Percentiles rank a stretch among this genome's conserved stretches.
Conservation (phyloP, 2,113 vertebrate species). For the Odocoileus virginianus region DNA sequence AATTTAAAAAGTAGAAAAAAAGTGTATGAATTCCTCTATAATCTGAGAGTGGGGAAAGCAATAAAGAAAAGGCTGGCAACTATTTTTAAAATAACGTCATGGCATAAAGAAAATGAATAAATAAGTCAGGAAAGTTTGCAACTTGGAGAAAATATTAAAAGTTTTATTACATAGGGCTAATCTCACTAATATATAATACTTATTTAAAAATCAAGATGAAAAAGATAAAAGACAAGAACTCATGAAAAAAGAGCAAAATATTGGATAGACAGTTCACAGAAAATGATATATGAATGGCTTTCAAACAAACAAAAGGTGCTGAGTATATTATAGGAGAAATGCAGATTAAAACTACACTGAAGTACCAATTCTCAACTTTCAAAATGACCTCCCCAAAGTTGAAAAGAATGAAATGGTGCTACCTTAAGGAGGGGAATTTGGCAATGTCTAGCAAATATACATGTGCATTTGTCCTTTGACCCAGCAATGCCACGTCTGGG, state of each 20-base stretch:
- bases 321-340: background rate
- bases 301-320: background rate
- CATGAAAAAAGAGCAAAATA: background rate
- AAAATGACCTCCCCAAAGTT: background rate
- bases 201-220: background rate
- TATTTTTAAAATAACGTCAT: background rate
- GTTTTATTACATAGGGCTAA: background rate
- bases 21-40: background rate
- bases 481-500: background rate
- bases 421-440: background rate
- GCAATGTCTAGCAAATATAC: background rate
- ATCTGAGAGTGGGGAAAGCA: background rate
- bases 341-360: background rate
- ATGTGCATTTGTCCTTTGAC: background rate
- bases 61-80: background rate
- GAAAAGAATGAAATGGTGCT: background rate
- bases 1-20: background rate
- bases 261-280: background rate
- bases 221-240: background rate
- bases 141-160: background rate
- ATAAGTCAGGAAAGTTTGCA: background rate
- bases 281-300: background rate
- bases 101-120: background rate
- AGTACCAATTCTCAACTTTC: background rate
- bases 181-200: background rate